Base-by-base conservation (phyloP, 2,888 invertebrate species). In the Agonopterix arenella region DNA sequence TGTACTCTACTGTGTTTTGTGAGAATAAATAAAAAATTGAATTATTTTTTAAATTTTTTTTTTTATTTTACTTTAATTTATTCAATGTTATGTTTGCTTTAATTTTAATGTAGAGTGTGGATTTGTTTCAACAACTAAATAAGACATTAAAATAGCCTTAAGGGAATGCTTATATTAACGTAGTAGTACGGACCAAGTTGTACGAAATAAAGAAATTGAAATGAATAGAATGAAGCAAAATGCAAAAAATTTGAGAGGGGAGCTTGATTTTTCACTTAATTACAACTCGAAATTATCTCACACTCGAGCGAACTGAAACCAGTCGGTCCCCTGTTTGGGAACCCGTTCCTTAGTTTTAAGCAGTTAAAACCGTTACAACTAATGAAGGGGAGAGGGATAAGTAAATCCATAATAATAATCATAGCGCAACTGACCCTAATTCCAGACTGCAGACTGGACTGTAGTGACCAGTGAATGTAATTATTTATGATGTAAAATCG, bases 301-400 rank as follows among this genome's bases (percentile, higher is more conserved):
- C 83, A 82, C 79, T 80, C 72, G 68, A 66, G 65, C 70, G 65
- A 73, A 62, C 61, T 73, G 67, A 78, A 84, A 84, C 84, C 82
- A 80, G 85, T 84, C 70, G 63, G 69, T 67, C 80, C 88, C 86
- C 80, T 75, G 76, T 73, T 60, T 54, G 61, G 68, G 73, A 89
- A 89, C 89, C 78, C 76, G 89, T 88, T 89, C 82, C 66, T 83
- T 85, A 85, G 89, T 89, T 88, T 89, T 88, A 89, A 85, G 79
- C 83, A 81, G 81, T 81, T 77, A 83, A 82, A 88, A 86, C 89
- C 88, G 89, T 89, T 89, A 88, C 84, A 81, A 79, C 85, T 89
- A 88, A 89, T 89, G 88, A 89, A 81, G 80, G 86, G 88, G 85
- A 81, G 84, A 76, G 79, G 79, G 80, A 76, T 80, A 80, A 82